Evolutionary conservation across 2,797 vertebrate genomes (phyloP).

Genomic region (Poeciliopsis infans): DNA sequence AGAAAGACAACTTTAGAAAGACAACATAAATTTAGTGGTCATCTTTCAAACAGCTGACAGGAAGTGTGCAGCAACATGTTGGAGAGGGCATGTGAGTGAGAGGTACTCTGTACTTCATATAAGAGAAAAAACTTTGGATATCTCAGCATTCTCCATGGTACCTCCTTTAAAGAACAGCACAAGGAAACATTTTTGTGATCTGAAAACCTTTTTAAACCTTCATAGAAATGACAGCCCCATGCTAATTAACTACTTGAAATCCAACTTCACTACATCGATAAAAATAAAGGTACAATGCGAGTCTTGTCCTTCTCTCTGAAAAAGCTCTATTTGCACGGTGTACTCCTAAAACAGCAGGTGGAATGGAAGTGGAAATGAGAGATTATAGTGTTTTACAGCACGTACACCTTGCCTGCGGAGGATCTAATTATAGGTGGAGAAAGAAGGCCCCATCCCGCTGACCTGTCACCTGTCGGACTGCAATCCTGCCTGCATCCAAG

Average conservation of each 20-base stretch:
- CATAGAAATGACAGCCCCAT: neutral
- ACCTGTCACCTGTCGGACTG: conserved; percentile 77
- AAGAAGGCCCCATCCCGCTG: conserved; percentile 84
- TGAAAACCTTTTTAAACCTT: neutral
- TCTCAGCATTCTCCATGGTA: neutral
- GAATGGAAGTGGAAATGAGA: conserved; percentile 77
- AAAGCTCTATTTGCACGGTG: conserved; percentile 54
- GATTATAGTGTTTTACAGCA: conserved; percentile 75
- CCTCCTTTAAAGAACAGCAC: neutral
- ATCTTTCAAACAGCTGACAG: neutral
- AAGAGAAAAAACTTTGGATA: neutral
- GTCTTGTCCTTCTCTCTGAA: conserved; percentile 40
- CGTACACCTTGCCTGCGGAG: conserved; percentile 86
- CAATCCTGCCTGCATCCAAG: conserved; percentile 66
- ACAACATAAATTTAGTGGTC: neutral
- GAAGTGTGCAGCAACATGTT: neutral
- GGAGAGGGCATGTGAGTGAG: neutral
- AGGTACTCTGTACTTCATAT: neutral
- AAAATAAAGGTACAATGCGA: conserved; percentile 25
- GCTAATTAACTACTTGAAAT: conserved; percentile 11
- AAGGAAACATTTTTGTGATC: neutral
- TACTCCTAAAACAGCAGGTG: conserved; percentile 60
- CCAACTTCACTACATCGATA: conserved; percentile 16
- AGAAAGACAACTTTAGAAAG: too few relatives aligned
- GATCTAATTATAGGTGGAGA: conserved; percentile 91